Evolutionary conservation across 2,113 vertebrate genomes (phyloP).

Genomic region (Oenanthe oenanthe): DNA sequence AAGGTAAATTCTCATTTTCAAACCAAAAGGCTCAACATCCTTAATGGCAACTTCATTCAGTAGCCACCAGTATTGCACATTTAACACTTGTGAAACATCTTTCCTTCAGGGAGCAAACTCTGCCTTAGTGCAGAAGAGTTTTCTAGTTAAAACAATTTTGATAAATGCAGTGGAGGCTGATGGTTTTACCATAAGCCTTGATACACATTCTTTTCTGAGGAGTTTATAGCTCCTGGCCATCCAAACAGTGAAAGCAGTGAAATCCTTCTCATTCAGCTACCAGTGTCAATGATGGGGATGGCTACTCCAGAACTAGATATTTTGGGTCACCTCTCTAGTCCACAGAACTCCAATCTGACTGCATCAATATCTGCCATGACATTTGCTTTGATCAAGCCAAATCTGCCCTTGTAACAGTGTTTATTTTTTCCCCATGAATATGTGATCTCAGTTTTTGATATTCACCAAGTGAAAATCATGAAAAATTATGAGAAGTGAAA

Average conservation of each 20-base stretch:
- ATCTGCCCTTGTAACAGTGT: background rate
- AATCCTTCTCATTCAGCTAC: background rate
- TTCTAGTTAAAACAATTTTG: background rate
- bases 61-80: background rate
- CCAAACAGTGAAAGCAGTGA: background rate
- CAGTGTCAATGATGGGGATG: background rate
- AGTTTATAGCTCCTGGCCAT: background rate
- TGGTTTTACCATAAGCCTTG: background rate
- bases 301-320: background rate
- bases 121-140: background rate
- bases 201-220: background rate
- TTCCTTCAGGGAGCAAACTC: background rate
- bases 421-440: background rate
- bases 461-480: background rate
- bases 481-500: background rate
- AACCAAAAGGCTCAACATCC: background rate
- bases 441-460: background rate
- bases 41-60: background rate
- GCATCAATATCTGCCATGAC: background rate
- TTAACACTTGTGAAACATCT: background rate
- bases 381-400: background rate
- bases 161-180: background rate
- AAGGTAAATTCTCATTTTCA: background rate
- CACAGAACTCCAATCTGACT: background rate
- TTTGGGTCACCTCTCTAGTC: background rate